Evolutionary conservation across 2,113 vertebrate genomes (phyloP).

Genomic region (Bambusicola thoracicus): DNA sequence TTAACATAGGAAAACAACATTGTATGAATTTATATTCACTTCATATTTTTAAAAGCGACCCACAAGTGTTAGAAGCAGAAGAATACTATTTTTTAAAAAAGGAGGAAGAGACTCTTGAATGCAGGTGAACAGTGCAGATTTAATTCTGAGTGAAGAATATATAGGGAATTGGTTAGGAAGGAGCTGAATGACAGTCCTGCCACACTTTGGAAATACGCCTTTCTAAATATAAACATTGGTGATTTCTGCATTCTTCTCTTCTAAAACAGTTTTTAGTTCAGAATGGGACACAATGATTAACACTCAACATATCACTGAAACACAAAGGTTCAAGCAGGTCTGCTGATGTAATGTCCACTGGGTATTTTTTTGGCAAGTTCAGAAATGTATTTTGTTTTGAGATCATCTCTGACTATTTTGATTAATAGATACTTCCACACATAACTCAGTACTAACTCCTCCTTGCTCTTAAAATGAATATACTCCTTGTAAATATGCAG

Average conservation of each 20-base stretch:
- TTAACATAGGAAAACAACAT: neutral
- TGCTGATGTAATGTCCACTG: neutral
- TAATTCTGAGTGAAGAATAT: neutral
- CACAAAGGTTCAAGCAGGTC: neutral
- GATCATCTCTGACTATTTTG: neutral
- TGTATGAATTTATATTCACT: neutral
- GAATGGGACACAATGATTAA: neutral
- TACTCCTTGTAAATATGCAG: conserved; percentile 3
- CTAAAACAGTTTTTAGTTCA: neutral
- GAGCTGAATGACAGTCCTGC: neutral
- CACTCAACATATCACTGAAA: neutral
- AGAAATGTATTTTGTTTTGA: conserved; percentile 10
- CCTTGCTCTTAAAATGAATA: neutral
- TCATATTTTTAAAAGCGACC: neutral
- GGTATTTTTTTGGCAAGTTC: neutral
- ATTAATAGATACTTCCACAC: conserved; percentile 8
- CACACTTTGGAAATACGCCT: neutral
- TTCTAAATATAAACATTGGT: neutral
- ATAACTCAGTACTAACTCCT: neutral
- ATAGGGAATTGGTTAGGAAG: neutral
- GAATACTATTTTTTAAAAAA: neutral
- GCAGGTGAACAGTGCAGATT: neutral
- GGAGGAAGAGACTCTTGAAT: neutral
- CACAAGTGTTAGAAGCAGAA: neutral
- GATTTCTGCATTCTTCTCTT: neutral